Conservation (phyloP, 2,113 vertebrate species). For the Lepidothrix coronata region DNA sequence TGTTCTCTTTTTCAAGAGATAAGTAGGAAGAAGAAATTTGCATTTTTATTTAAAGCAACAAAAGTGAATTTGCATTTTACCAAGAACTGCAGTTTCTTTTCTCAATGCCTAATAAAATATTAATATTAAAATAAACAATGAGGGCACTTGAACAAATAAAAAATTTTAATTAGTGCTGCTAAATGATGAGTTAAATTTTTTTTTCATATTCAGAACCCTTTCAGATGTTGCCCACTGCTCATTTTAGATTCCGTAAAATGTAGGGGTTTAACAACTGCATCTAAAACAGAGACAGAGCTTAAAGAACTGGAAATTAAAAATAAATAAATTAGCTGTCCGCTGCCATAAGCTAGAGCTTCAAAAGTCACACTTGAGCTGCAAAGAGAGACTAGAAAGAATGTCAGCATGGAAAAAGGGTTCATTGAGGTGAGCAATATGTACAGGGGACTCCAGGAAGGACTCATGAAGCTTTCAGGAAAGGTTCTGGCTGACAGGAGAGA, state of each 20-base stretch:
- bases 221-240: conserved; percentile 11
- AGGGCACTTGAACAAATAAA: conserved; percentile 51
- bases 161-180: conserved; percentile 57
- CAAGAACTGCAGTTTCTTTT: conserved; percentile 56
- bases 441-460: background rate
- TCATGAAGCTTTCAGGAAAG: background rate
- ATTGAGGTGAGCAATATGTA: background rate
- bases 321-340: conserved; percentile 13
- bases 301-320: conserved; percentile 39
- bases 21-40: conserved; percentile 64
- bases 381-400: background rate
- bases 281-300: background rate
- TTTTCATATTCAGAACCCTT: conserved; percentile 41
- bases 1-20: conserved; percentile 47
- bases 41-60: conserved; percentile 73
- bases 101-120: conserved; percentile 67
- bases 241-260: conserved; percentile 33
- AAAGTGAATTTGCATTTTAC: conserved; percentile 67
- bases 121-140: conserved; percentile 63
- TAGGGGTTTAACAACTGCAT: background rate
- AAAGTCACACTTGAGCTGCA: background rate
- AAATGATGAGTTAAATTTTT: conserved; percentile 53
- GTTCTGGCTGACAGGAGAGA: background rate
- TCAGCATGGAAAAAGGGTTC: background rate
- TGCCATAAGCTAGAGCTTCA: background rate